Evolutionary conservation across 2,113 vertebrate genomes (phyloP), one percentile per base, ranked within the genome.

Genomic region (Ameiurus melas): DNA sequence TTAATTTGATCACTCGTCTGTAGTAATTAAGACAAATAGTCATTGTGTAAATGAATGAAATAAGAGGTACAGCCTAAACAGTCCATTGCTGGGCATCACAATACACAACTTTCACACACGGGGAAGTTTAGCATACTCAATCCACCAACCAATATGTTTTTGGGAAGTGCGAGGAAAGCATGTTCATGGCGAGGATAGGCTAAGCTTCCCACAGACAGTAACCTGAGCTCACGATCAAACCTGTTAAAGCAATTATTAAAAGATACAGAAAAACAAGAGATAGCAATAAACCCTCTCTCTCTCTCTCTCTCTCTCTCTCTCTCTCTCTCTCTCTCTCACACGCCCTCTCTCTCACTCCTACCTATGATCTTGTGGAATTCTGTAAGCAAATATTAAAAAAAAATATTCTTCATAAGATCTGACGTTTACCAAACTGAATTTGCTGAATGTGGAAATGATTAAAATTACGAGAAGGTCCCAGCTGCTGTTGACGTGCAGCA

Each of bases 391-490:
- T 22, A 58, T 58, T 60, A 22, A 36, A 25, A n/a, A 85, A 57
- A 47, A 47, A 85, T 53, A 27, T 71, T 71, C 9, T 71, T 36
- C 17, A 73, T 80, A 13, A 80, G 77, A 85, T 10, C 17, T 75
- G 84, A 60, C 22, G 5, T 17, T 71, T 39, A 60, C 71, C 85
- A 86, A 85, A 60, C 20, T 27, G n/a, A 57, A 60, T 83, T n/a
- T 71, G 43, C 20, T 62, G 14, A 58, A 66, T 71, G 19, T 75
- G 53, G 10, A 51, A 39, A 82, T 88, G 13, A 84, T 84, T 53
- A 66, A 64, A 84, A 51, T 64, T 64, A 39, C n/a, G 39, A n/a
- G 36, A 83, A 83, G 58, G 62, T 84, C 82, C 82, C 82, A 64
- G 62, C 82, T 68, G 82, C 36, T 84, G 39, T 84, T 84, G 60